A percentile compares a stretch with the other conserved stretches of the same genome.
Evolutionary conservation across 2,888 invertebrate genomes (phyloP).

Genomic region (Heteromurus nitidus): DNA sequence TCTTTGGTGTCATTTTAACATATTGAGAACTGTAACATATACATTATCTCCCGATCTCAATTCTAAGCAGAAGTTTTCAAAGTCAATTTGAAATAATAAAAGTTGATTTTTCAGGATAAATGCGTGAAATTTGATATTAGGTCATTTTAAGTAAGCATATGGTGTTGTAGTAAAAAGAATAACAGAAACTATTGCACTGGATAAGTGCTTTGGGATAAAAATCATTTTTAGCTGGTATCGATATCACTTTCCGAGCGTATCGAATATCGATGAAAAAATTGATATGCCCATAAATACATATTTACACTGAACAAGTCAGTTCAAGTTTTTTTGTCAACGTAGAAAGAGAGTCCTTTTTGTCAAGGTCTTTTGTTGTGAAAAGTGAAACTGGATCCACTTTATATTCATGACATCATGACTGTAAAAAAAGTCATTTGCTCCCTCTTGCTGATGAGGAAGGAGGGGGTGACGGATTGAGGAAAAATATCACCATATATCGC

Average conservation of each 20-base stretch:
- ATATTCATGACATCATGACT: constrained; percentile 37
- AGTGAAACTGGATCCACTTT: constrained; percentile 14
- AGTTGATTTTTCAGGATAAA: constrained; percentile 13
- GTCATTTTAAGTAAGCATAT: constrained; percentile 35
- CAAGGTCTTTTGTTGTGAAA: background rate
- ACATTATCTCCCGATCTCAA: no score
- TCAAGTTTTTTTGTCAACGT: no score
- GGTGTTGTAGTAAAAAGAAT: constrained; percentile 1
- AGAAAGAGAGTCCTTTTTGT: no score
- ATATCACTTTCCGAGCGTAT: background rate
- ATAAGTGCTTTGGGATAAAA: no score
- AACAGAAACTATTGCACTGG: background rate
- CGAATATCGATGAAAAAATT: constrained; percentile 34
- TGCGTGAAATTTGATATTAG: constrained; percentile 49
- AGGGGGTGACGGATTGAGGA: constrained; percentile 48
- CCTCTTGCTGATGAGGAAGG: constrained; percentile 27
- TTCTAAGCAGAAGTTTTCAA: no score
- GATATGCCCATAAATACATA: no score
- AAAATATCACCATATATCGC: constrained; percentile 19
- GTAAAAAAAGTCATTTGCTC: constrained; percentile 46
- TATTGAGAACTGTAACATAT: no score
- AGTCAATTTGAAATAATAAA: background rate
- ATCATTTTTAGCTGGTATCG: no score
- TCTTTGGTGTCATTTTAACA: no score
- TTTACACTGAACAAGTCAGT: no score